Percentiles rank a stretch among this genome's conserved stretches.
Conservation (phyloP, 2,888 invertebrate genomes). For the Steinernema carpocapsae region DNA sequence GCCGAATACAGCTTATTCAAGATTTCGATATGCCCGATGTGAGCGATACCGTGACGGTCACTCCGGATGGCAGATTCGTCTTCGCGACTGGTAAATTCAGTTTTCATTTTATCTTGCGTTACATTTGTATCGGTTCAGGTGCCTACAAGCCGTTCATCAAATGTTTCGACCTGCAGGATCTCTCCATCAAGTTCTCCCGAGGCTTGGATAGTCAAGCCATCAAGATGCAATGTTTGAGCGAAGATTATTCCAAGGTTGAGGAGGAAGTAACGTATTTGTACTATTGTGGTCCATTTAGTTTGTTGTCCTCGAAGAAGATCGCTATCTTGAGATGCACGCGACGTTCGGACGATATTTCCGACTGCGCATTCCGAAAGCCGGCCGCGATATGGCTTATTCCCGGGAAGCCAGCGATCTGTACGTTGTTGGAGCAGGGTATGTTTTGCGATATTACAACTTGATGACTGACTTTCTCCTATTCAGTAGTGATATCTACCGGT, state of each 20-base stretch:
- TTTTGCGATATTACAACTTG: neutral
- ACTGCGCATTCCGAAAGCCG: conserved; percentile 90
- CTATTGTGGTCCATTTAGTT: conserved; percentile 79
- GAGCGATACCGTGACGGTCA: conserved; percentile 82
- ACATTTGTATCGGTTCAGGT: conserved; percentile 66
- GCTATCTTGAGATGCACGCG: conserved; percentile 93
- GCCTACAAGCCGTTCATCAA: conserved; percentile 90
- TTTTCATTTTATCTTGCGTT: neutral
- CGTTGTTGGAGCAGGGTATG: conserved; percentile 84
- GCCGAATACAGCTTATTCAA: conserved; percentile 92
- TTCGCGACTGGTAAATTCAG: conserved; percentile 79
- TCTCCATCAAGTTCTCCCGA: conserved; percentile 95
- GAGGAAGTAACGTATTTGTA: too few relatives aligned
- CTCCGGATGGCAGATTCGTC: conserved; percentile 89
- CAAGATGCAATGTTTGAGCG: conserved; percentile 88
- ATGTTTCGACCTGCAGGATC: conserved; percentile 92
- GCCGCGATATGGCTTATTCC: conserved; percentile 90
- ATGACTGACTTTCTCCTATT: conserved; percentile 49
- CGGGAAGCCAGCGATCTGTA: conserved; percentile 87
- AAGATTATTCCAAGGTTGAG: conserved; percentile 93
- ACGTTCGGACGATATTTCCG: conserved; percentile 89
- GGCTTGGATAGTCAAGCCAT: conserved; percentile 95
- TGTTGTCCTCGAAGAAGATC: conserved; percentile 85
- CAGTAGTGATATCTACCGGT: conserved; percentile 85
- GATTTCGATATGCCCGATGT: conserved; percentile 99